phyloP scores from a whole-genome alignment of 2,888 invertebrate genomes.

The Microctonus hyperodae region DNA sequence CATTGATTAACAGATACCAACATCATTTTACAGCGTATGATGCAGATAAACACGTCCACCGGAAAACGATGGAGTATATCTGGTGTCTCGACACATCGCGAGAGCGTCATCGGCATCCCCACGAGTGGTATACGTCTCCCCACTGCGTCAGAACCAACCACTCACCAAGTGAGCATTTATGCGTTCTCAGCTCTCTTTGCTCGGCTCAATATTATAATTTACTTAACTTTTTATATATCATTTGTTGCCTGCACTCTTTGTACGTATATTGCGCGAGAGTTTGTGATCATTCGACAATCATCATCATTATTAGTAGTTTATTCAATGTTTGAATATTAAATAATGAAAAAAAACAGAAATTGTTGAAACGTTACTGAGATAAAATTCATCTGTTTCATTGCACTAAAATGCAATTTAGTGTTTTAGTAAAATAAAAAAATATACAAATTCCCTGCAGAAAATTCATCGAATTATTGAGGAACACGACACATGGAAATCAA shows the following conservation, averaged over 20 bases:
- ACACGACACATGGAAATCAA: conserved; percentile 4
- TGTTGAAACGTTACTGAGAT: too few species aligned
- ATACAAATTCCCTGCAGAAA: conserved; percentile 17
- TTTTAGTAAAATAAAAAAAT: background rate
- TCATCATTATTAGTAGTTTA: background rate
- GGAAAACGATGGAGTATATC: conserved; percentile 36
- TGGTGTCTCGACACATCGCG: conserved; percentile 22
- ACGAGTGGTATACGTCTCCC: conserved; percentile 34
- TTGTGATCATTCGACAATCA: background rate
- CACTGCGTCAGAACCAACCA: conserved; percentile 41
- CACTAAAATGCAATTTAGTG: background rate
- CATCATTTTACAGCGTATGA: conserved; percentile 21
- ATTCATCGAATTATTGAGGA: conserved; percentile 24
- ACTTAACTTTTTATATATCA: conserved; percentile 5
- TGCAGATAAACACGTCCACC: conserved; percentile 29
- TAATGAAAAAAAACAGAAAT: background rate
- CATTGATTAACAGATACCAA: background rate
- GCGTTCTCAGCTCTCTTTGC: conserved; percentile 8
- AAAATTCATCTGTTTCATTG: background rate
- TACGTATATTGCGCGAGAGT: conserved; percentile 25
- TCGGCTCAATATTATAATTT: background rate
- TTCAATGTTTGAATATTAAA: background rate
- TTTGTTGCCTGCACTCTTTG: conserved; percentile 3
- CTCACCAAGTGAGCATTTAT: conserved; percentile 49
- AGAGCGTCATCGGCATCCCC: conserved; percentile 35